Evolutionary conservation across 1,140 invertebrate genomes (phyloP), one percentile per base, ranked within the genome.

Genomic region (Drosophila novamexicana): DNA sequence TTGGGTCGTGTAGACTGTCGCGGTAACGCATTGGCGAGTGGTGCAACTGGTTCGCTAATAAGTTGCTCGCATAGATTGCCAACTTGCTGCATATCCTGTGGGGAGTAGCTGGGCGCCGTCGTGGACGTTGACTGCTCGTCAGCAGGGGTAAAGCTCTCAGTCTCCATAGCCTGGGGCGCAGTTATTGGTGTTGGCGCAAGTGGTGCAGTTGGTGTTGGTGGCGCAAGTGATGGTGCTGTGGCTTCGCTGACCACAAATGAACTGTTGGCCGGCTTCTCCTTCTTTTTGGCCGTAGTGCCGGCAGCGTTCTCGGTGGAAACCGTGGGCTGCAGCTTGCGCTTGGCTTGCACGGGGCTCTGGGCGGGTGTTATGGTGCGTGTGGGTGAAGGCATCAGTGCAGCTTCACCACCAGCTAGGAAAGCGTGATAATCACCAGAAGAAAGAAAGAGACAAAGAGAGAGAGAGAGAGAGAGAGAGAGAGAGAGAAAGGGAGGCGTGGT

Each of bases 291-390:
- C 4, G 77, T 85, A 29, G 75, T 85, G 16, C 82, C 88, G 9
- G 81, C 73, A 7, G 91, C 91, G 54, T 92, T 92, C 61, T 95
- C 95, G 66, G 94, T 95, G 58, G 95, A 96, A 52, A 95, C 94
- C 10, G 95, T 95, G 7, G 94, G 94, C 86, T 96, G 95, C 16
- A 96, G 89, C 91, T 96, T 96, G 47, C 95, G 93, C 86, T 96
- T 96, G 1, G 81, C 78, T 56, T 92, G 92, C 39, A 90, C 81
- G 10, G 83, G 81, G 50, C 86, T 91, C 56, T 91, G 85, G 53
- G 84, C 77, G 34, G 91, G 91, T 42, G 92, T 94, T 7, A 95
- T 93, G 37, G 94, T 94, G 61, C 94, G 92, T 47, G 94, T 95
- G 42, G 94, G 94, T 91, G 90, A 95, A 93, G 52, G 94, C 94